Evolutionary conservation across 2,888 invertebrate genomes (phyloP), one percentile per base, ranked within the genome.

Genomic region (Philereme vetulata): DNA sequence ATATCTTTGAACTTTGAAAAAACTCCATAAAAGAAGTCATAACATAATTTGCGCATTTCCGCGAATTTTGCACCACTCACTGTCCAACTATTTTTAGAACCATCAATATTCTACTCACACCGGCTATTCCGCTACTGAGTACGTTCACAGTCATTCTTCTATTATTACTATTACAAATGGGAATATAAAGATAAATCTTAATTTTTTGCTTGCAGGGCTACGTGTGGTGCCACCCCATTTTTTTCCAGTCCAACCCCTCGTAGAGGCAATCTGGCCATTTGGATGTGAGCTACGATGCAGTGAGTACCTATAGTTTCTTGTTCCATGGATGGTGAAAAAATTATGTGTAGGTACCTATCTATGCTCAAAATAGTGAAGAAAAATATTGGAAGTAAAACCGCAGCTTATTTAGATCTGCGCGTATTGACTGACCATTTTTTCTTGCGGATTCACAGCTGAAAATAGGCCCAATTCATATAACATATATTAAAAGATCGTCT

Each of bases 101-200:
- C 5, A 56, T 62, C 65, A 49, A 54, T 60, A 68, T 68, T 66
- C 65, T 46, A 43, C 62, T 45, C 68, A 53, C 66, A 62, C 54
- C 71, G 65, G 68, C 56, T 62, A 59, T 61, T 54, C 62, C 49
- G 54, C 56, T 56, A 62, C 62, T 59, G 63, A 65, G 55, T 68
- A 55, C 77, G 72, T 52, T 49, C 72, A 75, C 72, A 69, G 77
- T 81, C 77, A 79, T 74, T 71, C 64, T 67, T 49, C 72, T 71
- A 78, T 84, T 81, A 82, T 81, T 79, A 76, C 74, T 79, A 81
- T 81, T 80, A 83, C 77, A 74, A 78, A 77, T 76, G 74, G 72
- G 77, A 62, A 72, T 70, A 76, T 81, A 68, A 78, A 80, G 82
- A 90, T 90, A 90, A 90, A 90, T 90, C 88, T 85, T 83, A 69